Evolutionary conservation across 2,888 invertebrate species (phyloP), one percentile per base, ranked within the genome.

Genomic region (Calameuta pallipes): DNA sequence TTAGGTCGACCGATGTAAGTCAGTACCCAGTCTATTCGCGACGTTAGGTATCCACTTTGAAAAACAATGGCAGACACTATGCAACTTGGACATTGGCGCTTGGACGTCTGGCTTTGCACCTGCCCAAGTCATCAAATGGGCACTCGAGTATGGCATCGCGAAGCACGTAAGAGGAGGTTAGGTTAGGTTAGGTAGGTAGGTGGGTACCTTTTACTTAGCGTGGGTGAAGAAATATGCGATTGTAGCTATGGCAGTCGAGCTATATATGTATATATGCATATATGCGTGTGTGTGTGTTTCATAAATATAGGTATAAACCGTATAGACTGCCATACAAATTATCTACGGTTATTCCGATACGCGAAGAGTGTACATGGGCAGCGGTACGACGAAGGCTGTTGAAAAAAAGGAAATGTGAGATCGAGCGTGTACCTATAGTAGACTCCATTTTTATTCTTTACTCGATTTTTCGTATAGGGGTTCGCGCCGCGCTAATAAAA

Each of bases 401-500:
- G 74, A 36, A 80, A 77, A 76, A 78, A 78, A 74, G 76, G 73
- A 76, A 76, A 37, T 56, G 15, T 76, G n/a, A 75, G 77, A 34
- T 69, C 34, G 41, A 33, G 76, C 2, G 56, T 23, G 56, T 56
- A 56, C 56, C 23, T 56, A 56, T 56, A 56, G 56, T 56, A 56
- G 56, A 56, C 23, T 56, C 23, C 56, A 23, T 23, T 56, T 56
- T 56, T 56, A 56, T 56, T 56, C 2, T 56, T 56, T 56, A 56
- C 9, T 56, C 23, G 23, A 56, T 56, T 56, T 56, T 56, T 56
- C 56, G 56, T 76, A 75, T 75, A 78, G 79, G 76, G 81, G 74
- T 83, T 83, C 82, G 82, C 80, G 80, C 82, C 76, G 80, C 83
- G 81, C 80, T 83, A 82, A 84, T 83, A 82, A 83, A 84, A 83